These are phyloP conservation scores for Chloebia gouldiae DNA, from an alignment of 2,113 vertebrate species.

Conservation along the genomic window DNA sequence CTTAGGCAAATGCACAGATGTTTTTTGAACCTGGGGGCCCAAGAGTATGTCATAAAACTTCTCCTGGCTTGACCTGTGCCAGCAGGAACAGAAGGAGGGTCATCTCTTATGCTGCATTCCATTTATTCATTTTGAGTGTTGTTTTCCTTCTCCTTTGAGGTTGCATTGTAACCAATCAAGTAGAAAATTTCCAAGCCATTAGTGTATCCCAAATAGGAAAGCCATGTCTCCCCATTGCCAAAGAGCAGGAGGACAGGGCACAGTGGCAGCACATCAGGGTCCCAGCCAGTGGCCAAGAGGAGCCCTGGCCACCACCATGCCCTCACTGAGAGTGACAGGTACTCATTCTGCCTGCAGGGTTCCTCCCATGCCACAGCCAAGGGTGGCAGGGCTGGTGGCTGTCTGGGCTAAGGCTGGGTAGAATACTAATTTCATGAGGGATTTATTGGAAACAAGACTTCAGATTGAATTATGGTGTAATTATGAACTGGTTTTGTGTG, in stretches of 20 bases:
- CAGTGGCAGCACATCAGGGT: background rate
- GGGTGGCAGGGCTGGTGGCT: background rate
- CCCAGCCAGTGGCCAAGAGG: background rate
- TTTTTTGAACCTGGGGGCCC: background rate
- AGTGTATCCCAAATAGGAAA: slow-evolving; percentile 7
- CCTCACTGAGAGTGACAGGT: background rate
- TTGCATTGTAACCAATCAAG: background rate
- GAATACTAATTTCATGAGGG: slow-evolving; percentile 68
- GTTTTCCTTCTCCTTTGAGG: background rate
- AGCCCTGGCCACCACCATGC: background rate
- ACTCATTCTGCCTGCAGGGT: background rate
- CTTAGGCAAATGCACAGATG: background rate
- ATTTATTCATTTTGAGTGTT: background rate
- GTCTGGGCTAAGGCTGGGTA: background rate
- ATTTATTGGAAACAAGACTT: slow-evolving; percentile 71
- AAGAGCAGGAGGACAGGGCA: slow-evolving; percentile 16
- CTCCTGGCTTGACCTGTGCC: background rate
- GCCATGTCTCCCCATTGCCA: background rate
- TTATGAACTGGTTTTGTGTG: slow-evolving; percentile 70
- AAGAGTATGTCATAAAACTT: background rate
- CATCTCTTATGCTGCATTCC: background rate
- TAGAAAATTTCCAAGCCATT: background rate
- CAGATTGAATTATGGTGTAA: slow-evolving; percentile 74
- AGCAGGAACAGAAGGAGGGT: background rate
- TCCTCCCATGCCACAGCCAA: background rate